Evolutionary conservation across 2,888 invertebrate genomes (phyloP).

Genomic region (Drosophila bunnanda): DNA sequence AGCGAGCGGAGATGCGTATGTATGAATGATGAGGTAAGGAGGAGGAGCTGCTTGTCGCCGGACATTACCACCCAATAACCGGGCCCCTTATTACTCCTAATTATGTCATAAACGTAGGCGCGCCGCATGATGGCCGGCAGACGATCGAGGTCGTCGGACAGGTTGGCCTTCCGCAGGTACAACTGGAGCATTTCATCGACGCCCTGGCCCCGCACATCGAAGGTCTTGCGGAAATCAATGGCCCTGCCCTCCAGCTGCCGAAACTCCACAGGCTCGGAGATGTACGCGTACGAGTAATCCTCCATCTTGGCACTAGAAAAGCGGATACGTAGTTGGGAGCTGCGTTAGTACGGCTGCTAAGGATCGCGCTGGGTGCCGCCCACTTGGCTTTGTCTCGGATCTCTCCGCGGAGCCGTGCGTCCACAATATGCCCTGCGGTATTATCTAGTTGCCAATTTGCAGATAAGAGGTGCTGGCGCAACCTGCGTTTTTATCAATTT

Average conservation of each 20-base stretch:
- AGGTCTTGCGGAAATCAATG: constrained; percentile 80
- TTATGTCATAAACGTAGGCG: constrained; percentile 81
- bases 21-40: not conserved
- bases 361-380: constrained; percentile 11
- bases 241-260: constrained; percentile 72
- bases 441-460: constrained; percentile 64
- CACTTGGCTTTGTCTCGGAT: constrained; percentile 20
- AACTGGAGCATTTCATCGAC: constrained; percentile 80
- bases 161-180: constrained; percentile 76
- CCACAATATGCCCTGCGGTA: constrained; percentile 41
- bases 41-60: not conserved
- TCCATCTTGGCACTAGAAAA: constrained; percentile 72
- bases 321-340: constrained; percentile 42
- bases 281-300: constrained; percentile 65
- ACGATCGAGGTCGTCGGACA: constrained; percentile 72
- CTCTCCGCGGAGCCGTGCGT: constrained; percentile 31
- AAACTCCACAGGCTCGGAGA: constrained; percentile 79
- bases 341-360: constrained; percentile 44
- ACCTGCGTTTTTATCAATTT: constrained; percentile 56
- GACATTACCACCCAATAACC: constrained; percentile 81
- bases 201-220: constrained; percentile 78
- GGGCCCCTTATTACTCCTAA: constrained; percentile 80
- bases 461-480: constrained; percentile 57
- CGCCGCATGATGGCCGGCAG: constrained; percentile 74
- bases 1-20: not conserved